Percentiles rank a stretch among this genome's conserved stretches.
Evolutionary conservation across 2,888 invertebrate species (phyloP).

Genomic region (Diaphora mendica): DNA sequence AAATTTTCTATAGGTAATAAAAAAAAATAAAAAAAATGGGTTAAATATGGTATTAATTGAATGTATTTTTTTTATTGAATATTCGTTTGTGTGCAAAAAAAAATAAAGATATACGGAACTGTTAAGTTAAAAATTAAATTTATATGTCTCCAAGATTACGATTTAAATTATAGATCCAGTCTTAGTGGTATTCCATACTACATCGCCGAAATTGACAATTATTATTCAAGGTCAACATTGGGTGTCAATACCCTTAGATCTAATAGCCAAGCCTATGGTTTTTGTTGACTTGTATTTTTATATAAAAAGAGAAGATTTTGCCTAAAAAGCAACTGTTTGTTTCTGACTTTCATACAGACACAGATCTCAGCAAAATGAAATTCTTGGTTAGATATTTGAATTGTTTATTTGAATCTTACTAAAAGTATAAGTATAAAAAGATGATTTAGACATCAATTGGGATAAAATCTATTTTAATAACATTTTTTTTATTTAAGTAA

Average conservation of each 20-base stretch:
- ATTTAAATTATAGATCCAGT: conserved; percentile 36
- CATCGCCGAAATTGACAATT: conserved; percentile 46
- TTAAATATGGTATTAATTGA: no score
- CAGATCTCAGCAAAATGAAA: conserved; percentile 68
- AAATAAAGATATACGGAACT: conserved; percentile 8
- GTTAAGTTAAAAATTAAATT: conserved; percentile 8
- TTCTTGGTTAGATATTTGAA: conserved; percentile 60
- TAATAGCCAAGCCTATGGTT: conserved; percentile 36
- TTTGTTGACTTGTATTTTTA: conserved; percentile 50
- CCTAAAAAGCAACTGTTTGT: conserved; percentile 56
- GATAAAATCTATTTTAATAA: neutral
- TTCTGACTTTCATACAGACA: conserved; percentile 54
- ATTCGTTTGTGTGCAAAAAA: no score
- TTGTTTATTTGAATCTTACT: neutral
- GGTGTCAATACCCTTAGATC: conserved; percentile 56
- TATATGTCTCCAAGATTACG: conserved; percentile 17
- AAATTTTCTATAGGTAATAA: no score
- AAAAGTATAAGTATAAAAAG: neutral
- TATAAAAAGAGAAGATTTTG: conserved; percentile 59
- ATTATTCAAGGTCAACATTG: conserved; percentile 55
- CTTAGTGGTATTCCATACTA: conserved; percentile 30
- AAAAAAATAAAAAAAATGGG: no score
- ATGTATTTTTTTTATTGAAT: no score
- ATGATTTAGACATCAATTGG: neutral
- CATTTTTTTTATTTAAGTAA: no score